Percentiles rank a stretch among this genome's conserved stretches.
Conservation (phyloP, 1,140 invertebrate genomes). For the Temnothorax curvispinosus region DNA sequence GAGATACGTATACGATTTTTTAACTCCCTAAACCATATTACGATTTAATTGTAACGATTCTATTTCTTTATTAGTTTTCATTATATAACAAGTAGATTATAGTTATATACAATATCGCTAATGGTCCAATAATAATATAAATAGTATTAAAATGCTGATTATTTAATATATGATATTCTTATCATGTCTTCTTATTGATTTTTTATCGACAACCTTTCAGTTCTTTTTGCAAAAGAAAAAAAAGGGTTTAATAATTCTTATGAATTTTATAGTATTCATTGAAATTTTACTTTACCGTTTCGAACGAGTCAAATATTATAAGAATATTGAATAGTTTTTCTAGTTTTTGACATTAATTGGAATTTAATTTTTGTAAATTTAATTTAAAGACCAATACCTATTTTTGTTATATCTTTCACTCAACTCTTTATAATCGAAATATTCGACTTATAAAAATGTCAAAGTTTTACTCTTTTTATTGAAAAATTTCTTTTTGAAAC, state of each 20-base stretch:
- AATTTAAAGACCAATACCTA: background rate
- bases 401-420: background rate
- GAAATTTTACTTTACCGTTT: background rate
- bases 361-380: background rate
- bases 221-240: background rate
- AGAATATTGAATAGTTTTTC: background rate
- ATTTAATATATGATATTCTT: background rate
- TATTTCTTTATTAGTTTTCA: background rate
- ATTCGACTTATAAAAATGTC: background rate
- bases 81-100: background rate
- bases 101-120: background rate
- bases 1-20: background rate
- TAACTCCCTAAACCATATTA: background rate
- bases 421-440: background rate
- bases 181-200: background rate
- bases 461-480: background rate
- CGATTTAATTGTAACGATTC: background rate
- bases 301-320: background rate
- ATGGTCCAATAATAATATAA: background rate
- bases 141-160: background rate
- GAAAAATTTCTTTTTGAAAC: background rate
- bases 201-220: background rate
- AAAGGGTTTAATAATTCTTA: background rate
- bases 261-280: background rate
- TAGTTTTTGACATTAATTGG: background rate